phyloP scores from a whole-genome alignment of 2,113 vertebrate species.

The Oenanthe melanoleuca region DNA sequence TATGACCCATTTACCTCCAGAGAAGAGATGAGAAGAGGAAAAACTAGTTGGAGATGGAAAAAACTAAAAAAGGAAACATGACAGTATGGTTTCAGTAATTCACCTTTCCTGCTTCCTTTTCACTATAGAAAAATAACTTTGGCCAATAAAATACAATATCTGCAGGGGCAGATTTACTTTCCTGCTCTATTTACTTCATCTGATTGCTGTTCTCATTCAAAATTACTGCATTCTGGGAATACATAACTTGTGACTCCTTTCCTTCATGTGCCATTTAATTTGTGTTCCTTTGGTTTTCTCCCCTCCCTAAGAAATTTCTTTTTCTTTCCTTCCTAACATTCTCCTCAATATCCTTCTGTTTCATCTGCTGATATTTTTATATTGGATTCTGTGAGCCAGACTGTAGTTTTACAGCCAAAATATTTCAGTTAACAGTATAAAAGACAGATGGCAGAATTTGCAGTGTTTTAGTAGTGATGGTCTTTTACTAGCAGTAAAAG shows the following conservation, averaged over 20 bases:
- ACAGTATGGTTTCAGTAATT: neutral
- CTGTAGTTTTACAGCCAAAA: neutral
- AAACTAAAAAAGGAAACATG: neutral
- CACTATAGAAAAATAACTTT: neutral
- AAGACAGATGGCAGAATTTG: constrained; percentile 18
- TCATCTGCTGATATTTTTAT: neutral
- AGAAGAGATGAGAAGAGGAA: neutral
- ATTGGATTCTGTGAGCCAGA: neutral
- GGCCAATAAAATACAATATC: neutral
- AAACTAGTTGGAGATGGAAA: neutral
- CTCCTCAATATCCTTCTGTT: neutral
- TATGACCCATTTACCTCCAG: neutral
- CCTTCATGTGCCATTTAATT: neutral
- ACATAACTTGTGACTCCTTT: neutral
- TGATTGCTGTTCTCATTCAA: neutral
- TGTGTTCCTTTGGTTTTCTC: neutral
- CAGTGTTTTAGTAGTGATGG: neutral
- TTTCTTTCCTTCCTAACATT: neutral
- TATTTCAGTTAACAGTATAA: neutral
- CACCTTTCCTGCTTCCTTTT: neutral
- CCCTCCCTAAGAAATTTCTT: neutral
- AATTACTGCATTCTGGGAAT: neutral
- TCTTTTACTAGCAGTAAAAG: neutral
- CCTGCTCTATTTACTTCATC: neutral
- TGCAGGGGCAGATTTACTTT: neutral